Evolutionary conservation across 2,113 vertebrate species (phyloP), one percentile per base, ranked within the genome.

Genomic region (Microcebus griseorufus): DNA sequence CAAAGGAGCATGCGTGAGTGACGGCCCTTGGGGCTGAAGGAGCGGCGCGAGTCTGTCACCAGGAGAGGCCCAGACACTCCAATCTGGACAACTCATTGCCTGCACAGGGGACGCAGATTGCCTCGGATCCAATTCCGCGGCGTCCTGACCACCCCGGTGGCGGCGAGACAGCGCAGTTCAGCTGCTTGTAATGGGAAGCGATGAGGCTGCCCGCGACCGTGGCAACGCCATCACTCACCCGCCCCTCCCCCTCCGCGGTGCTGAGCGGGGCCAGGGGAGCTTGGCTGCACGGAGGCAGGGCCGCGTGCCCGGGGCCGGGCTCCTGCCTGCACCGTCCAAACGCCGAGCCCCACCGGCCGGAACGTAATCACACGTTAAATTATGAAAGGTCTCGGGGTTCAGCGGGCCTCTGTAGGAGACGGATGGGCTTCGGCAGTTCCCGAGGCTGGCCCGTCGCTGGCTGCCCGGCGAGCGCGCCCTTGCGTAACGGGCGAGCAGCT

Each of bases 271-370:
- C 16, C 16, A 6, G 53, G 6, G 67, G 39, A 45, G 9, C 62
- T 16, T 34, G 42, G 9, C 55, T 1, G 0, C 6, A 3, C 0
- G 2, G 27, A 4, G 17, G 27, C 23, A 5, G 17, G 6, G 34
- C 32, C 3, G 0, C 1, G 0, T 1, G 23, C 22, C 0, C 0
- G 81, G 73, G 5, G 67, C 91, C 1, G 0, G 18, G 37, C 64
- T 85, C 42, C 60, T 34, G 78, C 72, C 92, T 95, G 89, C 94
- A 90, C 83, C 92, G 95, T 92, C 94, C 69, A 93, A 89, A 64
- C 73, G 51, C 42, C 0, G 2, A 51, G 64, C 75, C 62, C 76
- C 84, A 53, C 62, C 7, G 58, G 84, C 62, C 70, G 25, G 73
- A 88, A 76, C 48, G 64, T 39, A 76, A 88, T 51, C 94, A 55